phyloP scores from a whole-genome alignment of 1,140 invertebrate species.

The Aphis craccivora region DNA sequence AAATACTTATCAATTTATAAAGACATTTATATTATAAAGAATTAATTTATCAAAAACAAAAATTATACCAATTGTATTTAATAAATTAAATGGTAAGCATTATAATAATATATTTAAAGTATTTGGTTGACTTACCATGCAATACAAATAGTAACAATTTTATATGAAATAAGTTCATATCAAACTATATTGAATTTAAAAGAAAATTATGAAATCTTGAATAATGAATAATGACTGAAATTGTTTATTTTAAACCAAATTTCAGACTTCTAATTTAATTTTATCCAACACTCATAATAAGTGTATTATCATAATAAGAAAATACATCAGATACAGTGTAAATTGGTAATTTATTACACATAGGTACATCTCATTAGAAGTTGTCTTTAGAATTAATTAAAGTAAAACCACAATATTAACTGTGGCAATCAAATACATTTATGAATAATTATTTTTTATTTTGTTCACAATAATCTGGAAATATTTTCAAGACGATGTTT shows the following conservation, averaged over 20 bases:
- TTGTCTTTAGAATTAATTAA: background rate
- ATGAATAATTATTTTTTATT: conserved; percentile 22
- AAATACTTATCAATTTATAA: background rate
- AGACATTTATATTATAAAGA: no score
- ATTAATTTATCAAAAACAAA: background rate
- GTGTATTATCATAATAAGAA: background rate
- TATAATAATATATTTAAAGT: background rate
- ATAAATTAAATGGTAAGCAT: background rate
- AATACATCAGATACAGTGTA: background rate
- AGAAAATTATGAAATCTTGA: background rate
- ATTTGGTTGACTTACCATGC: background rate
- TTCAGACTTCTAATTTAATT: background rate
- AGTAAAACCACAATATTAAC: background rate
- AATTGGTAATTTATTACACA: background rate
- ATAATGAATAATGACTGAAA: background rate
- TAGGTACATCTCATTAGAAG: background rate
- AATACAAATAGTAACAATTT: conserved; percentile 12
- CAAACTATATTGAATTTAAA: background rate
- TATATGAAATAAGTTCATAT: background rate
- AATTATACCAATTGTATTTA: background rate
- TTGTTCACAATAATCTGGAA: conserved; percentile 12
- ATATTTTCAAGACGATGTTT: background rate
- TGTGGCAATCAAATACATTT: background rate
- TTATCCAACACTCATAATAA: background rate
- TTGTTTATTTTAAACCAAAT: background rate